phyloP scores from a whole-genome alignment of 2,113 vertebrate species.

The Ictidomys tridecemlineatus region DNA sequence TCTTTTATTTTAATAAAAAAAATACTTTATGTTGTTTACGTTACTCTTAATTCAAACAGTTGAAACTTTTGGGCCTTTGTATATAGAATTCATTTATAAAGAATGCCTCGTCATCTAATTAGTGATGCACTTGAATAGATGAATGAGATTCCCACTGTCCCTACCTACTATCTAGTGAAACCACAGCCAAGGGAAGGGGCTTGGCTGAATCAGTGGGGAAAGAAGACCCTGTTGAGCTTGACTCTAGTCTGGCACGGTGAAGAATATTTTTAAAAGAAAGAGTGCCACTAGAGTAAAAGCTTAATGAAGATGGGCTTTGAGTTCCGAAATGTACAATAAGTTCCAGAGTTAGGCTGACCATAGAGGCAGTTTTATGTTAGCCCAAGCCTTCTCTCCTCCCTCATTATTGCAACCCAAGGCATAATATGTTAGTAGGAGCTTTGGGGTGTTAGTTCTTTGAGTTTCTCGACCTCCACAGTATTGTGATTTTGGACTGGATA shows the following conservation, averaged over 20 bases:
- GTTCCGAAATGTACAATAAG: conserved; percentile 43
- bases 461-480: not conserved
- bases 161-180: conserved; percentile 5
- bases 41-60: too few species aligned
- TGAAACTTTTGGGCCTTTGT: too few species aligned
- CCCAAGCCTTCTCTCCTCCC: not conserved
- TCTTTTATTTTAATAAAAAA: too few species aligned
- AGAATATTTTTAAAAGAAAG: conserved; percentile 53
- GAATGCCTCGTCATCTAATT: not conserved
- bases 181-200: not conserved
- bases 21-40: too few species aligned
- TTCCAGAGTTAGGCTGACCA: not conserved
- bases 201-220: not conserved
- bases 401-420: not conserved
- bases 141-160: not conserved
- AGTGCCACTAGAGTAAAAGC: not conserved
- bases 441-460: not conserved
- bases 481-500: not conserved
- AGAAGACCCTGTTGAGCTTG: conserved; percentile 20
- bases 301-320: conserved; percentile 23
- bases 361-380: not conserved
- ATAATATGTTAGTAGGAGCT: not conserved
- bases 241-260: not conserved
- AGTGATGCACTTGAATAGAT: not conserved
- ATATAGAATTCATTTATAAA: too few species aligned